Conservation (phyloP, 2,797 vertebrate species). For the Mareca penelope region DNA sequence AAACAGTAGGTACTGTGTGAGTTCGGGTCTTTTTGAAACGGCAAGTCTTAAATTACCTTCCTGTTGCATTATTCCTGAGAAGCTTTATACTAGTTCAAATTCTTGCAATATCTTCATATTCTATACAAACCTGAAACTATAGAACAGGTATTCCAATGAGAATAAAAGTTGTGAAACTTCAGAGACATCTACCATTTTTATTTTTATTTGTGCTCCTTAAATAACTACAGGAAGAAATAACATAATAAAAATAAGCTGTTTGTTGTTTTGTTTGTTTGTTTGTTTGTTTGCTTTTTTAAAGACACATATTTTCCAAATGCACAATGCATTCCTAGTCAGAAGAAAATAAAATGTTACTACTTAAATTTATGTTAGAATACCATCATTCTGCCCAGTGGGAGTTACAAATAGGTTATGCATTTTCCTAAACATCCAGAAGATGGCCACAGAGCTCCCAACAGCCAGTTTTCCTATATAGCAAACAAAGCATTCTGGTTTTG, state of each 20-base stretch:
- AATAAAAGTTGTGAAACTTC: not conserved
- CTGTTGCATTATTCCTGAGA: not conserved
- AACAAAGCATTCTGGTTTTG: not conserved
- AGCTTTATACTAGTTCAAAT: not conserved
- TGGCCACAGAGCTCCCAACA: slow-evolving; percentile 55
- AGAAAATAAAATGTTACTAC: not conserved
- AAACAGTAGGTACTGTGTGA: not conserved
- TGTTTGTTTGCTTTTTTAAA: not conserved
- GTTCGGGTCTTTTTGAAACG: not conserved
- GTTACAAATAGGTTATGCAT: not conserved
- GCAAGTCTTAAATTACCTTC: not conserved
- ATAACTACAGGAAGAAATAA: not conserved
- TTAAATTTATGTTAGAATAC: not conserved
- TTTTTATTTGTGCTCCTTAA: not conserved
- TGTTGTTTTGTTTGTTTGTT: no score
- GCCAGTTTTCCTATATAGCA: not conserved
- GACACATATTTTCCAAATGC: not conserved
- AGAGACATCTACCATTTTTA: not conserved
- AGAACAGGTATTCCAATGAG: not conserved
- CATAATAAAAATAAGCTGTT: not conserved
- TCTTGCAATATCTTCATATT: not conserved
- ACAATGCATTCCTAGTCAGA: not conserved
- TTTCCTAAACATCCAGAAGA: slow-evolving; percentile 65
- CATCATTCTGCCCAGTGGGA: not conserved
- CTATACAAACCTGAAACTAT: not conserved